Conservation (phyloP, 2,888 invertebrate genomes). For the Cerceris ruficornis region DNA sequence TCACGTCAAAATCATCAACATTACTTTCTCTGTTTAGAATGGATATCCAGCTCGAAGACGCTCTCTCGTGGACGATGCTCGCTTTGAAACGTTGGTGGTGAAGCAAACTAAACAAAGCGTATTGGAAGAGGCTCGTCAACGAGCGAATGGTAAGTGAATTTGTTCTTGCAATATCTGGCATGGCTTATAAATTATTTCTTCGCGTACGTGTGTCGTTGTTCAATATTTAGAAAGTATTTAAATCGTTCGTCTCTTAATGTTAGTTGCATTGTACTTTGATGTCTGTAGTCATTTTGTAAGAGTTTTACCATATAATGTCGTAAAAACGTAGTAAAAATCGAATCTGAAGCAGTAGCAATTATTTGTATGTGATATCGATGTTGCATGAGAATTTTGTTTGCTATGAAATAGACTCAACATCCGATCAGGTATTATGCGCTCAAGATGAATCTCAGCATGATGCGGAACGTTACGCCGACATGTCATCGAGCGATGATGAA, state of each 20-base stretch:
- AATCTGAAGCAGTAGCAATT: no score
- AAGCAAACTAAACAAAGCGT: slow-evolving; percentile 97
- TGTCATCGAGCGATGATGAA: slow-evolving; percentile 80
- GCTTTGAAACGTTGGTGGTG: slow-evolving; percentile 97
- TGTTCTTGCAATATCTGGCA: not conserved
- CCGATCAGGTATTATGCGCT: slow-evolving; percentile 86
- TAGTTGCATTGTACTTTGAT: not conserved
- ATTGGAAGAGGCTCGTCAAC: slow-evolving; percentile 93
- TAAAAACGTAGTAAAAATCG: no score
- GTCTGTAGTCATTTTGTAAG: not conserved
- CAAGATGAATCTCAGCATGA: slow-evolving; percentile 77
- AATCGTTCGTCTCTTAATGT: no score
- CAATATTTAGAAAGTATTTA: no score
- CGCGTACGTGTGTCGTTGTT: no score
- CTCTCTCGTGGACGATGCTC: slow-evolving; percentile 98
- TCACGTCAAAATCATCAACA: not conserved
- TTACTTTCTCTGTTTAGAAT: slow-evolving; percentile 84
- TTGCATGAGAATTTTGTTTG: slow-evolving; percentile 72
- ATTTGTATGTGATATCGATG: slow-evolving; percentile 28
- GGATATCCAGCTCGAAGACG: slow-evolving; percentile 97
- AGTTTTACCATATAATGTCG: not conserved
- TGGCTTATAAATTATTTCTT: not conserved
- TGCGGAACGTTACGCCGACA: slow-evolving; percentile 71
- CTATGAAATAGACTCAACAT: slow-evolving; percentile 84
- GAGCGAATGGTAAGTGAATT: slow-evolving; percentile 90